Base-by-base conservation (phyloP, 2,797 vertebrate species). In the Sorex maritimensis region DNA sequence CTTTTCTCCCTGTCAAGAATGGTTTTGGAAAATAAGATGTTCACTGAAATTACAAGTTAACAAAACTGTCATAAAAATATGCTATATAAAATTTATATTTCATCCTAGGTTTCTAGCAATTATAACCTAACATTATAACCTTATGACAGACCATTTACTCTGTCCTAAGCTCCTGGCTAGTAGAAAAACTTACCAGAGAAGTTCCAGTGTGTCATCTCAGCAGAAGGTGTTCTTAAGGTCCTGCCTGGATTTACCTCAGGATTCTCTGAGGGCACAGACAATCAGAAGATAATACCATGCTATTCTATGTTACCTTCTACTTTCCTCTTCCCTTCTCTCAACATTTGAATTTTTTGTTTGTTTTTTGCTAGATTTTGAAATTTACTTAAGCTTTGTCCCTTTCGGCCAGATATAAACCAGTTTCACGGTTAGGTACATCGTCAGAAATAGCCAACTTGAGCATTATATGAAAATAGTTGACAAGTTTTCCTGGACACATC, bases 301-400 rank as follows among this genome's bases (percentile, higher is more conserved):
- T 84, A 63, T 74, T 55, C 26, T 73, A 1, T 46, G 34, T 78
- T 91, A 71, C 6, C 44, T 19, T 1, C 46, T 21, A 73, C 21
- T 79, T 95, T 34, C 28, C 38, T 85, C 26, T 80, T 79, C 26
- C 21, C 13, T 9, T 49, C 61, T 23, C 5, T 85, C 2, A 24
- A 23, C 52, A 84, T 89, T 58, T 84, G 5, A 26, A 26, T 65
- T 61, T 15, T 72, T 80, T 46, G 4, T 10, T 90, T 88, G 41
- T 79, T n/a, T 88, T 93, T 88, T 84, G 21, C 13, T 92, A 79
- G 84, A 73, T 46, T 75, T 9, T 86, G 28, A 75, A 75, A 73
- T 84, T 78, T 85, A 58, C 81, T 90, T 81, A 77, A 79, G 89
- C 26, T 58, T 68, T 94, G 61, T 19, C 65, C n/a, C 80, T 87